A percentile compares a stretch with the other conserved stretches of the same genome.
phyloP scores from a whole-genome alignment of 2,797 vertebrate species.

The Diplodus puntazzo region DNA sequence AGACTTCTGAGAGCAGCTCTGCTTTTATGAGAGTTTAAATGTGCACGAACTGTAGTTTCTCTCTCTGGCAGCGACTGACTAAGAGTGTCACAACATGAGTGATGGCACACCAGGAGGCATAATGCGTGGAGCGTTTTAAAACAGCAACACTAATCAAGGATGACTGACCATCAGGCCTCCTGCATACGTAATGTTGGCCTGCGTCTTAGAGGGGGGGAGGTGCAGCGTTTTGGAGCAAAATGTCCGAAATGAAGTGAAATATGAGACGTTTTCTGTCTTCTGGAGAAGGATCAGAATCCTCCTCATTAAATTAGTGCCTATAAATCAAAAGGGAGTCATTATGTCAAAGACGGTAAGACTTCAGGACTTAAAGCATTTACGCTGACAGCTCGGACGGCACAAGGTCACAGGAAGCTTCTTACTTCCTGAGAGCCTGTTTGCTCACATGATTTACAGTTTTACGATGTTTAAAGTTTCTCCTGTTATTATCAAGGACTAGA shows the following conservation, averaged over 20 bases:
- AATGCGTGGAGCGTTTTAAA: constrained; percentile 43
- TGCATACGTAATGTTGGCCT: constrained; percentile 27
- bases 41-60: constrained; percentile 28
- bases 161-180: constrained; percentile 40
- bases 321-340: constrained; percentile 49
- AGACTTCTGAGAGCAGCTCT: constrained; percentile 11
- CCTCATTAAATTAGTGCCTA: constrained; percentile 44
- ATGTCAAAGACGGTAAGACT: constrained; percentile 40
- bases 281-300: constrained; percentile 14
- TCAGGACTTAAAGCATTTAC: constrained; percentile 20
- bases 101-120: constrained; percentile 51
- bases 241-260: constrained; percentile 34
- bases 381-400: constrained; percentile 30
- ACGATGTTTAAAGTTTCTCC: constrained; percentile 2
- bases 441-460: neutral
- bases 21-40: constrained; percentile 23
- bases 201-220: constrained; percentile 17
- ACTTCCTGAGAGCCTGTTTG: neutral
- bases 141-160: constrained; percentile 48
- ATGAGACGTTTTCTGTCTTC: constrained; percentile 33
- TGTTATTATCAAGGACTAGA: neutral
- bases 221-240: constrained; percentile 25
- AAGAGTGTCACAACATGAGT: constrained; percentile 42
- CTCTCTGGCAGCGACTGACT: constrained; percentile 22
- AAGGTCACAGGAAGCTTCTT: constrained; percentile 55